Percentiles rank a stretch among this genome's conserved stretches.
Conservation (phyloP, 2,888 invertebrate genomes). For the Parelbella ahira region DNA sequence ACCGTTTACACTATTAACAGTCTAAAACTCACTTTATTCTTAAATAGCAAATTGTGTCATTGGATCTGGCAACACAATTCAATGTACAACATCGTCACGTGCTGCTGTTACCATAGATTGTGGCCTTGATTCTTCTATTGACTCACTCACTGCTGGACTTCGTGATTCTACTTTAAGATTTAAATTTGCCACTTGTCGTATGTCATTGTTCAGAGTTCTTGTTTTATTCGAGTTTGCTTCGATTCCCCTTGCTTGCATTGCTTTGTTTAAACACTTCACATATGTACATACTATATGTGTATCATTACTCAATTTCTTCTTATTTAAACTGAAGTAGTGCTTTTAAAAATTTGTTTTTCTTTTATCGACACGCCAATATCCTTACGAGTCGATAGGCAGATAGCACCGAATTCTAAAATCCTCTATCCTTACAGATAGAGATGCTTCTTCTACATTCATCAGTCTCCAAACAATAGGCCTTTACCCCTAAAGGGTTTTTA, state of each 20-base stretch:
- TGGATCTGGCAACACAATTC: conserved; percentile 9
- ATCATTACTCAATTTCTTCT: too few species aligned
- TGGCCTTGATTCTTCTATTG: conserved; percentile 33
- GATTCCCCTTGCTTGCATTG: conserved; percentile 7
- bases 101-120: conserved; percentile 28
- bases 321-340: too few species aligned
- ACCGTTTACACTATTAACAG: too few species aligned
- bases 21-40: too few species aligned
- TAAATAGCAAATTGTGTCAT: conserved; percentile 1
- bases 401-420: too few species aligned
- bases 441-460: too few species aligned
- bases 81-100: conserved; percentile 28
- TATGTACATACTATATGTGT: not conserved
- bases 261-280: conserved; percentile 2
- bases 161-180: conserved; percentile 28
- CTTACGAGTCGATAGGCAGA: too few species aligned
- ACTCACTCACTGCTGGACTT: conserved; percentile 25
- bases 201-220: conserved; percentile 19
- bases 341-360: too few species aligned
- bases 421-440: too few species aligned
- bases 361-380: too few species aligned
- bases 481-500: too few species aligned
- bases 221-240: conserved; percentile 14
- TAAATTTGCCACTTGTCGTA: conserved; percentile 23
- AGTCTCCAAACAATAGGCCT: too few species aligned